Evolutionary conservation across 2,113 vertebrate genomes (phyloP), one percentile per base, ranked within the genome.

Genomic region (Albula goreensis): DNA sequence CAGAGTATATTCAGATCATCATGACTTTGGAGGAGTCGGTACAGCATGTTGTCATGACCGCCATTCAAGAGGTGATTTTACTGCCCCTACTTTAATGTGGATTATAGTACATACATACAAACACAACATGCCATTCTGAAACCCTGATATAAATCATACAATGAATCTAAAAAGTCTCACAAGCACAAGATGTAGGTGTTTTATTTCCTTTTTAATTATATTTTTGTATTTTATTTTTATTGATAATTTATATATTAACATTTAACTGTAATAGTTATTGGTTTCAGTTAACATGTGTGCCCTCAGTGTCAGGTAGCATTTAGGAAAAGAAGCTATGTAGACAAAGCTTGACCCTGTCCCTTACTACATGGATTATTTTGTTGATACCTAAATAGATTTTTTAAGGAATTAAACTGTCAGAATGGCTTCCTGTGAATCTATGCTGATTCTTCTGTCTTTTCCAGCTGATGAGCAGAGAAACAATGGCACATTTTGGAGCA

Each of bases 1-100:
- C 90, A 99, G 98, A 99, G 63, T 97, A 99, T 89, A 99, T 99
- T 92, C 97, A 99, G 94, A 96, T 96, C 89, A 99, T 99, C 93
- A 99, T 99, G 98, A 99, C 97, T 13, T 90, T 99, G 87, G 98
- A 99, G 88, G 98, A 99, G 86, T 98, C 98, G 86, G 98, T 99
- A 85, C 98, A 99, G 17, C 98, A 99, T 60, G 97, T 99, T 89
- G 98, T 99, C 80, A 99, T 99, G 98, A 97, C 98, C 78, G 98
- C 98, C 89, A 99, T 99, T 92, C 98, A 99, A 84, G 98, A 99
- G 96, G 98, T 98, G 86, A 93, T 93, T 87, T 13, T 4, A 13
- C 70, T 74, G n/a, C n/a, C 8, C 8, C 2, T n/a, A 70, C 63
- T 70, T 5, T 70, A 70, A n/a, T n/a, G 22, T 70, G 15, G 17